Percentiles rank a stretch among this genome's conserved stretches.
phyloP scores from a whole-genome alignment of 2,797 vertebrate species.

The Tiaroga cobitis region DNA sequence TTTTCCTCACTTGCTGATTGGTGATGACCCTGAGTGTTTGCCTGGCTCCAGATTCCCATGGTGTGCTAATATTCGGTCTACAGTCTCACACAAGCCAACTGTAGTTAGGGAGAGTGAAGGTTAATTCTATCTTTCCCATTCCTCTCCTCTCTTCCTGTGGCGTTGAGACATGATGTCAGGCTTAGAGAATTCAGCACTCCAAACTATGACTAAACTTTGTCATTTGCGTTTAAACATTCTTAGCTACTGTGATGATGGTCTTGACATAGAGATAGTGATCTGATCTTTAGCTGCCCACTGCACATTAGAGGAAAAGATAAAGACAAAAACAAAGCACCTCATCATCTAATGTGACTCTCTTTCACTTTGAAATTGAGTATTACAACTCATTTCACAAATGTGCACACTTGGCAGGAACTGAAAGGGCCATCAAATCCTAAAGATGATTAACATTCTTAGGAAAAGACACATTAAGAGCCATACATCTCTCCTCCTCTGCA shows the following conservation, averaged over 20 bases:
- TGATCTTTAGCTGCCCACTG: conserved; percentile 40
- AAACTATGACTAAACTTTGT: conserved; percentile 12
- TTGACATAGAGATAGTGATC: conserved; percentile 8
- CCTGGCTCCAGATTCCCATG: conserved; percentile 81
- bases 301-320: conserved; percentile 18
- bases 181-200: conserved; percentile 47
- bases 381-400: conserved; percentile 90
- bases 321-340: conserved; percentile 59
- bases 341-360: conserved; percentile 83
- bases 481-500: conserved; percentile 85
- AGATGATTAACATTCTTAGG: conserved; percentile 95
- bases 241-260: background rate
- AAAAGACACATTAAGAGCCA: conserved; percentile 85
- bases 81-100: conserved; percentile 82
- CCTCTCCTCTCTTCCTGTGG: conserved; percentile 82
- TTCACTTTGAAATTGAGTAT: conserved; percentile 85
- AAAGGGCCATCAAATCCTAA: conserved; percentile 88
- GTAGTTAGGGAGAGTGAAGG: conserved; percentile 90
- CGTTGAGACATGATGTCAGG: conserved; percentile 72
- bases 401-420: conserved; percentile 79
- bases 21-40: conserved; percentile 61
- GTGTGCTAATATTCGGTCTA: conserved; percentile 81
- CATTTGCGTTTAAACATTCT: background rate
- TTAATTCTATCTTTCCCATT: conserved; percentile 93
- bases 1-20: conserved; percentile 3